phyloP scores from a whole-genome alignment of 2,113 vertebrate species.

The Forbesichthys papilliferus region DNA sequence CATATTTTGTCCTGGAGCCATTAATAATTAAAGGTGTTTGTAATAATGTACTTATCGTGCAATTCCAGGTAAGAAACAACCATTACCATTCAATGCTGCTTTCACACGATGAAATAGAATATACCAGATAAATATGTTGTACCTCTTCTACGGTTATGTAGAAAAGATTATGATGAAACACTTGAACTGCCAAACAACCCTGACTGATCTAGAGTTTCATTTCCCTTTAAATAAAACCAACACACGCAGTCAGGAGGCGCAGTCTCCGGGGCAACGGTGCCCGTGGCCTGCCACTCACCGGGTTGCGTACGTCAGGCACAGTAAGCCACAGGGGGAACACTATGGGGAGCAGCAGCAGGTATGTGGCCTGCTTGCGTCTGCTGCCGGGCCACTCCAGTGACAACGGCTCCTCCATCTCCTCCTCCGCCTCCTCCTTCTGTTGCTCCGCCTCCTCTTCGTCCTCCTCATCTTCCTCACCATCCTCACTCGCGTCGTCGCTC shows the following conservation, averaged over 20 bases:
- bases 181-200: no score
- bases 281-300: slow-evolving; percentile 62
- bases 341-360: slow-evolving; percentile 89
- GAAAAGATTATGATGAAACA: no score
- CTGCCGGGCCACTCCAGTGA: slow-evolving; percentile 88
- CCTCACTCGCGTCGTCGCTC: not conserved
- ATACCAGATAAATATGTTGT: no score
- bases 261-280: not conserved
- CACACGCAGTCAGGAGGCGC: not conserved
- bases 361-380: slow-evolving; percentile 82
- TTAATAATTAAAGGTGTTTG: no score
- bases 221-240: not conserved
- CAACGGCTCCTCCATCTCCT: slow-evolving; percentile 84
- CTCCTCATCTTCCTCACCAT: not conserved
- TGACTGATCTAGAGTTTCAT: no score
- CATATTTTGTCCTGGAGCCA: no score
- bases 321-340: slow-evolving; percentile 90
- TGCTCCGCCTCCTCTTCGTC: slow-evolving; percentile 9
- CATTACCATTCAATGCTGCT: no score
- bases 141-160: no score
- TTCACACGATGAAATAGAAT: no score
- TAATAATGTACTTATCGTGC: no score
- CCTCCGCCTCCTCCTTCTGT: slow-evolving; percentile 66
- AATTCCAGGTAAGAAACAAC: no score
- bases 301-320: slow-evolving; percentile 90